Base-by-base conservation (phyloP, 2,113 vertebrate genomes). In the Narcine bancroftii region DNA sequence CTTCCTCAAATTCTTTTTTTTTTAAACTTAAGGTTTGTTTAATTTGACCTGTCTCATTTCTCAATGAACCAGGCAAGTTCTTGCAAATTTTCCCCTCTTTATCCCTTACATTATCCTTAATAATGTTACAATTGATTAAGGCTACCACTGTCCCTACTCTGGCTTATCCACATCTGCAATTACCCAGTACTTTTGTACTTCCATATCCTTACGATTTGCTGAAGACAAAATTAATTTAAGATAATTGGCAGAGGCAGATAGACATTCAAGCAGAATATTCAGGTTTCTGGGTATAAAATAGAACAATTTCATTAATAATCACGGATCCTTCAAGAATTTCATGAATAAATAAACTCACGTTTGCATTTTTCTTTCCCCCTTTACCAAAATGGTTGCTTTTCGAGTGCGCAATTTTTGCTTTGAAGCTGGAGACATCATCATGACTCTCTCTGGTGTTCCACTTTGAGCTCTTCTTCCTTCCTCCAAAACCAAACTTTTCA, bases 391-490 rank as follows among this genome's bases (percentile, higher is more conserved):
- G 92, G 4, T 93, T 93, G 0, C 95, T 97, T 93, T 96, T 98
- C 53, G 94, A 96, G 47, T 99, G 96, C 66, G 97, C 98, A 29
- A 95, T 94, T 93, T 95, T 98, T 93, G 96, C 94, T 0, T 95
- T 95, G 95, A 99, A 99, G 92, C 97, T 92, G 1, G 98, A 98
- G 0, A 99, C 95, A 0, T 99, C 99, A 24, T 99, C 96, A 89
- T 95, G 94, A 94, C 99, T 99, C 60, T 99, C 99, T 87, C 97
- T 97, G 26, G 97, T 99, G 94, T 99, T 99, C 98, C 97, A 97
- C 93, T 99, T 99, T 50, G 95, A 97, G 7, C 98, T 97, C 45
- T 97, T 98, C 94, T 99, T 99, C 95, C 97, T 99, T 9, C 99
- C 99, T 19, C 99, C 99, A 93, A 98, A 99, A 92, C 99, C 99